Conservation (phyloP, 2,113 vertebrate genomes). For the Chrysochloris asiatica region DNA sequence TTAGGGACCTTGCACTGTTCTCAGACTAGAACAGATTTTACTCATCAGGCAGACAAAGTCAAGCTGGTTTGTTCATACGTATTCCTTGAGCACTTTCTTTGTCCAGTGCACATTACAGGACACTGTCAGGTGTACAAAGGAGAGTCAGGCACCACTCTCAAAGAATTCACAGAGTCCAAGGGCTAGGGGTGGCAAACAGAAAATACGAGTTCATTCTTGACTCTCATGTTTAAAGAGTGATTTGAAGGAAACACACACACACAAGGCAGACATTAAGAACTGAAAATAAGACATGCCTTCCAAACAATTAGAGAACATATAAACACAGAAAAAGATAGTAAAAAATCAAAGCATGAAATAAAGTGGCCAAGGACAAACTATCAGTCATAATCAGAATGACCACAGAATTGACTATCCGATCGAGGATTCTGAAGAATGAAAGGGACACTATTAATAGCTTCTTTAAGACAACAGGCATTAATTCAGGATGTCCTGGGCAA, state of each 20-base stretch:
- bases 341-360: slow-evolving; percentile 40
- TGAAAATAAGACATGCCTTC: slow-evolving; percentile 26
- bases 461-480: not conserved
- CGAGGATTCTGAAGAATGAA: not conserved
- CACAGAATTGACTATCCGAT: slow-evolving; percentile 1
- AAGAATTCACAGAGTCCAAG: not conserved
- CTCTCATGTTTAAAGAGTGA: not conserved
- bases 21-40: not conserved
- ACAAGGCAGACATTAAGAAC: slow-evolving; percentile 25
- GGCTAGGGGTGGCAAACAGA: not conserved
- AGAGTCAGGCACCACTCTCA: not conserved
- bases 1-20: accelerated
- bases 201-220: not conserved
- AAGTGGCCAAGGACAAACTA: not conserved
- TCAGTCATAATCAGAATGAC: not conserved
- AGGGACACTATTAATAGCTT: not conserved
- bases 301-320: slow-evolving; percentile 1
- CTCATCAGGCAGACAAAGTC: not conserved
- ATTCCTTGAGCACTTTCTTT: not conserved
- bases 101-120: not conserved
- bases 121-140: not conserved
- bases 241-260: not conserved
- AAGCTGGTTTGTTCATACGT: not conserved
- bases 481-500: not conserved
- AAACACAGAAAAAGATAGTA: not conserved